These are phyloP conservation scores for Gorsachius magnificus DNA, from an alignment of 2,797 vertebrate species.

Conservation along the genomic window DNA sequence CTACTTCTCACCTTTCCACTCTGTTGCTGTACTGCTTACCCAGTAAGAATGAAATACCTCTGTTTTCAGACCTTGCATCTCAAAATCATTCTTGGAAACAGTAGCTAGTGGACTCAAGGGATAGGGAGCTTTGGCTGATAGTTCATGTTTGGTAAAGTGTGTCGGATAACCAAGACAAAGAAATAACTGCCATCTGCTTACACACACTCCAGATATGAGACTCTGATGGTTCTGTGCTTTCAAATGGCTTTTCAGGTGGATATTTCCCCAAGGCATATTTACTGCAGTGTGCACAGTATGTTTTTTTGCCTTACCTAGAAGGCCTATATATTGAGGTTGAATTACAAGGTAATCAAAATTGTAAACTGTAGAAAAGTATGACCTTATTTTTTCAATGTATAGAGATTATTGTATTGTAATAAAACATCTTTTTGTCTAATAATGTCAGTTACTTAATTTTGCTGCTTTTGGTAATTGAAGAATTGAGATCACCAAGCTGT, in stretches of 20 bases:
- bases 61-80: not conserved
- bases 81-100: not conserved
- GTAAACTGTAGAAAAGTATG: not conserved
- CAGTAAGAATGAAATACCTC: not conserved
- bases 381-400: not conserved
- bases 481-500: not conserved
- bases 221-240: not conserved
- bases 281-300: not conserved
- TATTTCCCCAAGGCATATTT: not conserved
- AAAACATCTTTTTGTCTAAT: not conserved
- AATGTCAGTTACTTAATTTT: not conserved
- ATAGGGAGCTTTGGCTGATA: not conserved
- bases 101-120: not conserved
- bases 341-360: not conserved
- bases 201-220: not conserved
- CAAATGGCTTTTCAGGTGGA: not conserved
- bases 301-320: not conserved
- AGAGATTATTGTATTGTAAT: not conserved
- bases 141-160: not conserved
- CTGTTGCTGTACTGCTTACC: not conserved
- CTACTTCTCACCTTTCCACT: not conserved
- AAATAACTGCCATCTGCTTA: not conserved
- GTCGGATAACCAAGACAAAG: not conserved
- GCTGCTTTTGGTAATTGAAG: not conserved
- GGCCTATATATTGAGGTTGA: not conserved